A percentile compares a stretch with the other conserved stretches of the same genome.
Conservation (phyloP, 64 coral and sea anemone genomes). For the Acropora tenuis region DNA sequence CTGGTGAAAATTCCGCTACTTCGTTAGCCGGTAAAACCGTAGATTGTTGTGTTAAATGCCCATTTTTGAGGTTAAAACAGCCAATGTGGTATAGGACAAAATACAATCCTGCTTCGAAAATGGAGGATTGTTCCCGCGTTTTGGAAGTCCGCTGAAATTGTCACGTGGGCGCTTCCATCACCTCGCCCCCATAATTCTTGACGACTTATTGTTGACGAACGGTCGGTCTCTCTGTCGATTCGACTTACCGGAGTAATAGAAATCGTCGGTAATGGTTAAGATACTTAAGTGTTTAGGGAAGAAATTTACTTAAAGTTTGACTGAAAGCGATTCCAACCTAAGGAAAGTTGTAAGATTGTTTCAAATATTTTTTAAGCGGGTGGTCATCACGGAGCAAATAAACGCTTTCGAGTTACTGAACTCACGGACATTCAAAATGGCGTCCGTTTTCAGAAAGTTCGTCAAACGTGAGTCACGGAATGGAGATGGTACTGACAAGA, state of each 20-base stretch:
- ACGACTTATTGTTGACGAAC: slow-evolving; percentile 11
- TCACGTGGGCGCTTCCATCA: not conserved
- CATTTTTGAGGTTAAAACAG: not conserved
- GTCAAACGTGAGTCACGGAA: slow-evolving; percentile 87
- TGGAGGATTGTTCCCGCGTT: not conserved
- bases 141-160: not conserved
- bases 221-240: not conserved
- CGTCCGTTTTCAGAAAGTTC: slow-evolving; percentile 88
- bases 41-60: not conserved
- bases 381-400: not conserved
- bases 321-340: not conserved
- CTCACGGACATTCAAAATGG: slow-evolving; percentile 74
- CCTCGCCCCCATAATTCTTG: not conserved
- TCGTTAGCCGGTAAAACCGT: not conserved
- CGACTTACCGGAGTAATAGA: too few species aligned
- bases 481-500: slow-evolving; percentile 59
- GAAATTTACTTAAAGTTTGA: slow-evolving; percentile 17
- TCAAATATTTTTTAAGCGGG: not conserved
- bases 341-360: not conserved
- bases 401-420: not conserved
- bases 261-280: too few species aligned
- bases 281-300: not conserved
- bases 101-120: not conserved
- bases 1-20: not conserved
- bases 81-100: not conserved